phyloP scores from a whole-genome alignment of 2,888 invertebrate species.

The Lepidocyrtoides sp. region DNA sequence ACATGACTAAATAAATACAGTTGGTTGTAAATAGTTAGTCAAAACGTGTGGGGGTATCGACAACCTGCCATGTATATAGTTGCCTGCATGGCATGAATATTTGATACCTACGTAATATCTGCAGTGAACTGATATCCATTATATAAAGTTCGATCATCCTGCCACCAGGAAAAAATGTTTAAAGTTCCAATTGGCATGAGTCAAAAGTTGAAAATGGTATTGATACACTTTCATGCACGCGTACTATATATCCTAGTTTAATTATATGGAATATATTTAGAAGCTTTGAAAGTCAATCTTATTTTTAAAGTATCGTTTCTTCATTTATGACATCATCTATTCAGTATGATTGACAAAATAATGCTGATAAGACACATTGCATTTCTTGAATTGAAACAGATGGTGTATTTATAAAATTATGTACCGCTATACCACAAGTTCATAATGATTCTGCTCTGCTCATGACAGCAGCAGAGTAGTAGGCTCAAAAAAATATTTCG shows the following conservation, averaged over 20 bases:
- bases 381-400: neutral
- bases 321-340: neutral
- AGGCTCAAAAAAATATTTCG: slow-evolving; percentile 27
- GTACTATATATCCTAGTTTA: neutral
- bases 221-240: neutral
- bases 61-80: too few relatives aligned
- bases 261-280: neutral
- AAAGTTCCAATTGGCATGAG: too few relatives aligned
- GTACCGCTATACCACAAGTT: slow-evolving; percentile 31
- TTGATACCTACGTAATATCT: too few relatives aligned
- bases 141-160: too few relatives aligned
- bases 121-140: too few relatives aligned
- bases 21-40: too few relatives aligned
- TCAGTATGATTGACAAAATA: neutral
- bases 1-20: too few relatives aligned
- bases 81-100: too few relatives aligned
- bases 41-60: too few relatives aligned
- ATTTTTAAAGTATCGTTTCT: neutral
- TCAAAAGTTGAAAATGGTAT: neutral
- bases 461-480: neutral
- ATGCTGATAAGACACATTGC: neutral
- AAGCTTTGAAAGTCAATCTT: neutral
- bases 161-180: too few relatives aligned
- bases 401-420: neutral
- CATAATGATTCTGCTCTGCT: neutral